phyloP scores from a whole-genome alignment of 2,797 vertebrate species.

The Sebastes cheni region DNA sequence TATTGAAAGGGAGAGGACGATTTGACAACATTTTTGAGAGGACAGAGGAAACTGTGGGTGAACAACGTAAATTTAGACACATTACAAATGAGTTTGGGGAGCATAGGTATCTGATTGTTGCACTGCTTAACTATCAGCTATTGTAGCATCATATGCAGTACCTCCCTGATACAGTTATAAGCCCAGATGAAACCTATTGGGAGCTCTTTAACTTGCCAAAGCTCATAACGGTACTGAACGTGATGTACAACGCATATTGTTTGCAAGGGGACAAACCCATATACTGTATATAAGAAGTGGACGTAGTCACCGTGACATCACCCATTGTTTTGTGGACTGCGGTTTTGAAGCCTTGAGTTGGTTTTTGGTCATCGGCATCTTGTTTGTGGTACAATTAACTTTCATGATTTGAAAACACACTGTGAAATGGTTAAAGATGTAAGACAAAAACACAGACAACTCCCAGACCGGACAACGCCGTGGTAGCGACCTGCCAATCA shows the following conservation, averaged over 20 bases:
- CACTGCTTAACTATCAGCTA: neutral
- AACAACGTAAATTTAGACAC: neutral
- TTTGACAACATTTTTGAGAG: neutral
- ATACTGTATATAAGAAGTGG: too few relatives aligned
- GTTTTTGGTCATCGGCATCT: too few relatives aligned
- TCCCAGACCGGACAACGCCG: too few relatives aligned
- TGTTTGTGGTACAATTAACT: too few relatives aligned
- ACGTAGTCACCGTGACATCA: too few relatives aligned
- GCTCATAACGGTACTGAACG: neutral
- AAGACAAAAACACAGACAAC: too few relatives aligned
- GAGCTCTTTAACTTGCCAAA: neutral
- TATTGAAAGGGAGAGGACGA: neutral
- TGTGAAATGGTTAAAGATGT: too few relatives aligned
- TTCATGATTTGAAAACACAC: too few relatives aligned
- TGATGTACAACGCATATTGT: neutral
- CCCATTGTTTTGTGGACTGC: too few relatives aligned
- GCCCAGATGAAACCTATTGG: neutral
- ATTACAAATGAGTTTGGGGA: neutral
- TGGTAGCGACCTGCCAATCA: too few relatives aligned
- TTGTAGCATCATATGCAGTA: neutral
- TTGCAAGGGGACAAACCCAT: neutral
- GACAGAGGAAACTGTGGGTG: neutral
- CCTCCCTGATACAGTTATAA: neutral
- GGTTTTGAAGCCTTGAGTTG: too few relatives aligned
- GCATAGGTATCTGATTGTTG: too few relatives aligned